Base-by-base conservation (phyloP, 2,113 vertebrate species). In the Clinocottus analis region DNA sequence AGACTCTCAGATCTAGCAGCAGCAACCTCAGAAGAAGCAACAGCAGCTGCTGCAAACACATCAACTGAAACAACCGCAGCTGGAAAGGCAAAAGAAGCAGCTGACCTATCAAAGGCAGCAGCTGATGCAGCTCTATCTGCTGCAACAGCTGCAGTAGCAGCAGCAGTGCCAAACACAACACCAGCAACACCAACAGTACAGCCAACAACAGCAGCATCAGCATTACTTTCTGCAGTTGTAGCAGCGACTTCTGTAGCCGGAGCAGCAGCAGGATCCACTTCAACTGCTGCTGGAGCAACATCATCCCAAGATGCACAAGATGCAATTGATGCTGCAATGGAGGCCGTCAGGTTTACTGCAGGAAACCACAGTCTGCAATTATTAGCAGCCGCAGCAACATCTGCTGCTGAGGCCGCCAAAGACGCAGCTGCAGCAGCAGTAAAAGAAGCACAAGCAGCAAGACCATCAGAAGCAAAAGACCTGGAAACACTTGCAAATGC, bases 261-360 rank as follows among this genome's bases (percentile, higher is more conserved):
- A 14, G 75, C 70, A 13, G 45, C 45, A 31, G 68, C 53, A 5
- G 68, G 23, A 49, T 45, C 79, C 19, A 41, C 66, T 14, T 73
- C 63, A 3, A 12, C 23, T 2, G 63, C 23, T 1, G 69, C 56
- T 23, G 80, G 80, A 47, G 75, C 63, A 29, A 58, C 37, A 39
- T 13, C 16, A 63, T 62, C 62, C 4, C 64, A 59, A 29, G 9
- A 10, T 21, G 76, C 77, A 60, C 13, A 37, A 29, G n/a, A 17
- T 2, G 68, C 80, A 51, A 45, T 78, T 3, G 0, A 23, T 0
- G n/a, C 27, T 45, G 74, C 75, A 12, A 12, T 9, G 25, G 45
- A 11, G 2, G 56, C 81, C 63, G 70, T 63, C 12, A 69, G 0
- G 31, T n/a, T 1, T 9, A 39, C 65, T 11, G 9, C 31, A 17